A percentile compares a stretch with the other conserved stretches of the same genome.
Conservation (phyloP, 2,797 vertebrate genomes). For the Carapus acus region DNA sequence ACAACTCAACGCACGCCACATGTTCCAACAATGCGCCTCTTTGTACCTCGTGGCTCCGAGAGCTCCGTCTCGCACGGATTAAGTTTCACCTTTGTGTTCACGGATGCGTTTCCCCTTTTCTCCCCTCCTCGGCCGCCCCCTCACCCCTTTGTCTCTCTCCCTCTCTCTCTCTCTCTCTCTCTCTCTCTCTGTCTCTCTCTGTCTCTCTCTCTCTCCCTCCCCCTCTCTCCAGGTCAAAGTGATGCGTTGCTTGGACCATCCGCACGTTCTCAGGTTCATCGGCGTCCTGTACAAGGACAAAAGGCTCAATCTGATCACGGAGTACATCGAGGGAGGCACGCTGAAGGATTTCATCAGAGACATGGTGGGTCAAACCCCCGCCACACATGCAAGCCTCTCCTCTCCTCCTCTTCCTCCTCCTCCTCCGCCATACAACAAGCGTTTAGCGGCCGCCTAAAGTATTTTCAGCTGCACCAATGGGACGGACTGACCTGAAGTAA, state of each 20-base stretch:
- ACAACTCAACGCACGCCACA: constrained; percentile 18
- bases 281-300: constrained; percentile 95
- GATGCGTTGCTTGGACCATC: constrained; percentile 91
- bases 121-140: too few relatives aligned
- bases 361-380: constrained; percentile 73
- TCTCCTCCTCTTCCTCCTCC: constrained; percentile 16
- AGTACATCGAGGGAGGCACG: constrained; percentile 90
- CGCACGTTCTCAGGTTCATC: constrained; percentile 89
- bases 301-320: constrained; percentile 87
- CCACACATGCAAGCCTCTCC: too few relatives aligned
- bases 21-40: constrained; percentile 25
- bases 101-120: too few relatives aligned
- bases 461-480: constrained; percentile 27
- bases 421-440: constrained; percentile 18
- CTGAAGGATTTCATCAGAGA: constrained; percentile 89
- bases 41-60: constrained; percentile 34
- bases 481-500: constrained; percentile 56
- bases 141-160: too few relatives aligned
- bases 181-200: too few relatives aligned
- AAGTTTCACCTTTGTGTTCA: constrained; percentile 2
- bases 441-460: constrained; percentile 20
- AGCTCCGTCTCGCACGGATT: constrained; percentile 3
- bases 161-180: too few relatives aligned
- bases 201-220: constrained; percentile 7
- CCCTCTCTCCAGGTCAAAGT: constrained; percentile 81